Percentiles rank a stretch among this genome's conserved stretches.
These are phyloP conservation scores for Haemorhous mexicanus DNA, from an alignment of 2,113 vertebrate species.

Conservation along the genomic window DNA sequence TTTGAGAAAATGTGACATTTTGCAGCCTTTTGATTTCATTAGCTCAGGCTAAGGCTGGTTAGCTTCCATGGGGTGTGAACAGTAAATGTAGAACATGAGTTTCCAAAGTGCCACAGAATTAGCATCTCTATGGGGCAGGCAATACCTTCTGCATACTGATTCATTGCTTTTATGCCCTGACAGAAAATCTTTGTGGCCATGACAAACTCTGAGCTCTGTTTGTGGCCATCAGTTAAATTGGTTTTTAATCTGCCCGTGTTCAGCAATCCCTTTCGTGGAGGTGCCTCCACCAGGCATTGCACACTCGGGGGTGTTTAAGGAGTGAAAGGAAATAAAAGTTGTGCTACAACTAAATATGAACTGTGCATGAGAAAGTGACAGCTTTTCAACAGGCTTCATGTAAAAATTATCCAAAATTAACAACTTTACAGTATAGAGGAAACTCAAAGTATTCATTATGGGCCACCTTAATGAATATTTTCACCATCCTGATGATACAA, in stretches of 20 bases:
- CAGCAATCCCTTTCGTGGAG: neutral
- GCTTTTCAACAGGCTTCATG: neutral
- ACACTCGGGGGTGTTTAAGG: neutral
- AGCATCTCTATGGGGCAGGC: constrained; percentile 85
- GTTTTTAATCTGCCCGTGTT: constrained; percentile 60
- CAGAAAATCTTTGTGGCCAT: constrained; percentile 84
- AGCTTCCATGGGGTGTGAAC: constrained; percentile 73
- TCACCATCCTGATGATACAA: neutral
- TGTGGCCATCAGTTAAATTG: constrained; percentile 72
- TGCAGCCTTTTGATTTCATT: constrained; percentile 38
- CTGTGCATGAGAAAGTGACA: neutral
- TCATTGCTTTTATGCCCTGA: constrained; percentile 81
- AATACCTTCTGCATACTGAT: constrained; percentile 86
- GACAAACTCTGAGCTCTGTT: constrained; percentile 80
- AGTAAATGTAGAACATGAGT: constrained; percentile 81
- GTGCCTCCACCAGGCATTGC: constrained; percentile 1
- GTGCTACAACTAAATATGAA: neutral
- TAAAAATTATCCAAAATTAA: neutral
- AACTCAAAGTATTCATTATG: neutral
- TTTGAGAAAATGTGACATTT: constrained; percentile 54
- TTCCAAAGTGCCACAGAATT: constrained; percentile 79
- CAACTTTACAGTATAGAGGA: neutral
- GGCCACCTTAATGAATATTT: neutral
- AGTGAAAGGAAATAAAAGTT: neutral
- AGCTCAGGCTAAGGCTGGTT: constrained; percentile 64